A percentile compares a stretch with the other conserved stretches of the same genome.
Evolutionary conservation across 2,113 vertebrate species (phyloP).

Genomic region (Chloebia gouldiae): DNA sequence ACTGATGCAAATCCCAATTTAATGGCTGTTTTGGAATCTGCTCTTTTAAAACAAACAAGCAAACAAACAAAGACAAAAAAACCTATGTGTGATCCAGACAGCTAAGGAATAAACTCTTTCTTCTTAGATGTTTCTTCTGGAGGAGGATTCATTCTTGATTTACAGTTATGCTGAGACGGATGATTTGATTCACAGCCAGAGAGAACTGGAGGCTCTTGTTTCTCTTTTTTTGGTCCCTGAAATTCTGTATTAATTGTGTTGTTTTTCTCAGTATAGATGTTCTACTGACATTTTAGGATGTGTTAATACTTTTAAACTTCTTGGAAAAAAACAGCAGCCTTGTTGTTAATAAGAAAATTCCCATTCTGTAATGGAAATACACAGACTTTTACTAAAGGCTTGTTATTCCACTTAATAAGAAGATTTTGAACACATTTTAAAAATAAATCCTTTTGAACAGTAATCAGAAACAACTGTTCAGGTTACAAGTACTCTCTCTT

Average conservation of each 20-base stretch:
- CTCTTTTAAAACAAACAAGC: background rate
- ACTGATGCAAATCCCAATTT: background rate
- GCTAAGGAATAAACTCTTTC: background rate
- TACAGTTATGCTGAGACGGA: background rate
- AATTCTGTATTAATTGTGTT: background rate
- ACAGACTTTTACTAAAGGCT: background rate
- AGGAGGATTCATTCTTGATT: background rate
- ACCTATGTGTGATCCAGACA: background rate
- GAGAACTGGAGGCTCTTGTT: background rate
- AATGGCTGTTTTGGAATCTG: background rate
- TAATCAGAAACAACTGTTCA: background rate
- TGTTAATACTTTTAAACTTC: background rate
- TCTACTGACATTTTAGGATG: background rate
- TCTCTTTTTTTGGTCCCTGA: background rate
- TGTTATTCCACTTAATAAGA: background rate
- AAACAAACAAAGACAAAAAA: background rate
- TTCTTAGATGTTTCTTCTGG: background rate
- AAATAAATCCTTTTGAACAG: background rate
- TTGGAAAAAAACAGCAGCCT: background rate
- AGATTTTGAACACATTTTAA: background rate
- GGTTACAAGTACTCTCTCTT: background rate
- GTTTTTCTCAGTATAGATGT: background rate
- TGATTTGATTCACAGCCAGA: background rate
- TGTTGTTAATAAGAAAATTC: background rate
- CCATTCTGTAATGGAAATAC: background rate